Conservation (phyloP, 2,888 invertebrate genomes). For the Notocelia uddmanniana region DNA sequence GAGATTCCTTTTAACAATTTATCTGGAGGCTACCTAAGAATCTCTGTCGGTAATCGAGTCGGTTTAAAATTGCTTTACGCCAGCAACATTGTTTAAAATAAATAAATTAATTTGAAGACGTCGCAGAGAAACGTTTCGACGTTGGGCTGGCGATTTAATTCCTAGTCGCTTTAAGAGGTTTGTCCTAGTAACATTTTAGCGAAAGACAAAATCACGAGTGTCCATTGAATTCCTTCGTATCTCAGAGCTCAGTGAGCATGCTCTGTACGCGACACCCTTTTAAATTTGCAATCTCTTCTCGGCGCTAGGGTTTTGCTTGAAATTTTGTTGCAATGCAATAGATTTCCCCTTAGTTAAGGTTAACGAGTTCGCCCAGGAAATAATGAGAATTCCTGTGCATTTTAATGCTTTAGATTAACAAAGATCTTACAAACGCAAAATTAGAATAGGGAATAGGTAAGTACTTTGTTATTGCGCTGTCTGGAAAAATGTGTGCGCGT, state of each 20-base stretch:
- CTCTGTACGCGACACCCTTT: conserved; percentile 22
- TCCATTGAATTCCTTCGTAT: conserved; percentile 40
- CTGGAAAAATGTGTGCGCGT: no score
- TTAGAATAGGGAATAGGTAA: not conserved
- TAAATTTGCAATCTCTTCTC: conserved; percentile 28
- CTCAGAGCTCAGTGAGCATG: conserved; percentile 26
- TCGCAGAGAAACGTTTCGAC: conserved; percentile 22
- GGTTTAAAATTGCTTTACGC: conserved; percentile 40
- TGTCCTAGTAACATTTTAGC: conserved; percentile 42
- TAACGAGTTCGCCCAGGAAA: conserved; percentile 15
- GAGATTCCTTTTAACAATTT: conserved; percentile 42
- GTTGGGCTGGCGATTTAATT: conserved; percentile 36
- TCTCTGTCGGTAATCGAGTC: conserved; percentile 40
- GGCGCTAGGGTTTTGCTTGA: conserved; percentile 9
- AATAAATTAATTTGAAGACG: conserved; percentile 43
- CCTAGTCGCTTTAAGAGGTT: conserved; percentile 39
- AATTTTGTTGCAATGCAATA: conserved; percentile 26
- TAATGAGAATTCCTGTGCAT: conserved; percentile 12
- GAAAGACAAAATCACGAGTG: conserved; percentile 36
- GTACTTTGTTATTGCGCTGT: no score
- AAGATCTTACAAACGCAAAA: not conserved
- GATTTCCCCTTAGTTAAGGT: conserved; percentile 25
- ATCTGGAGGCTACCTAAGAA: conserved; percentile 32
- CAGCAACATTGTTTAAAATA: conserved; percentile 39
- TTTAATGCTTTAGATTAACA: conserved; percentile 6